Evolutionary conservation across 2,888 invertebrate species (phyloP), one percentile per base, ranked within the genome.

Genomic region (Temnothorax rugatulus): DNA sequence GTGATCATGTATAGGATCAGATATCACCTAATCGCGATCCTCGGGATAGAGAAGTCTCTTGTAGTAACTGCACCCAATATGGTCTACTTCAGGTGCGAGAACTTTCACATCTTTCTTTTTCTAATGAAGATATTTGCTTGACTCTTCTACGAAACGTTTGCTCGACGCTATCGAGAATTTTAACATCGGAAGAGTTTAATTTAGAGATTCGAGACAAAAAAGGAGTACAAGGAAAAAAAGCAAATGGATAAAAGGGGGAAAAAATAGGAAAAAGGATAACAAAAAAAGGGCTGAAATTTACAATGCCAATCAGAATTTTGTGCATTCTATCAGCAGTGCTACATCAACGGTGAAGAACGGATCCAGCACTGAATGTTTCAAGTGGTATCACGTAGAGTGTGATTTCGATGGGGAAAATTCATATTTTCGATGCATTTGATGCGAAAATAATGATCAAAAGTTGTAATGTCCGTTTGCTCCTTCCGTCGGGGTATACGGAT

Each of bases 11-110:
- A 85, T 75, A 81, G 68, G 74, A 81, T 71, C 87, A 83, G 86
- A 83, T 87, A 89, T 85, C 84, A 83, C 83, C 88, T 87, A 88
- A 89, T 89, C 88, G 84, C 73, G 75, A 85, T 71, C 74, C 86
- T 83, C 29, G 29, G 47, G 47, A 68, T 68, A 68, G 54, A 75
- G 61, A 74, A 75, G 79, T 29, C 83, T 81, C 76, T 83, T 34
- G 57, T 69, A 63, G 9, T 75, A 61, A 50, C 21, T 75, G 47
- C 50, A 50, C 47, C 41, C 21, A 47, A 63, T 61, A 41, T 38
- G 41, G 25, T 13, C 41, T 57, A 57, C 52, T 57, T 57, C 25
- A 73, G 57, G 41, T 84, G 82, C 71, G 68, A 52, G 74, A 71
- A 87, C 84, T 76, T 81, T 87, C 82, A 59, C 41, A 15, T 15